These are phyloP conservation scores for Sussaba pulchella DNA, from an alignment of 2,888 invertebrate species.

Conservation along the genomic window DNA sequence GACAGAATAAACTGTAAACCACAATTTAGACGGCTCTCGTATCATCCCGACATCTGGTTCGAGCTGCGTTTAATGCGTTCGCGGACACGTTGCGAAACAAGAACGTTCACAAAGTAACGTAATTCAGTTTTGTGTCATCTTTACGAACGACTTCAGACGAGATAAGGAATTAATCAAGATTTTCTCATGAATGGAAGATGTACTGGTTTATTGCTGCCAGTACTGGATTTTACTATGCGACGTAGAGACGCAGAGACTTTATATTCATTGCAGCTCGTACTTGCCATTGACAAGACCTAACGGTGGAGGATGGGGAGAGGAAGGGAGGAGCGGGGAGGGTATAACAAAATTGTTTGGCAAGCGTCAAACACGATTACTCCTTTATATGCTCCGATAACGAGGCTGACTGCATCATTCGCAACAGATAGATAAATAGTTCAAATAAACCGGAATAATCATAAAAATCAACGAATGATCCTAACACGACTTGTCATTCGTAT, in stretches of 20 bases:
- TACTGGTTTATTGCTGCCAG: constrained; percentile 47
- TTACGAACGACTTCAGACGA: constrained; percentile 55
- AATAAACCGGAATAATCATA: too few species aligned
- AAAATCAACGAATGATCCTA: too few species aligned
- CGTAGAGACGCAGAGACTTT: background rate
- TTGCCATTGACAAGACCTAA: too few species aligned
- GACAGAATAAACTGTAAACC: constrained; percentile 27
- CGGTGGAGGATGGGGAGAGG: too few species aligned
- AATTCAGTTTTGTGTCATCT: constrained; percentile 38
- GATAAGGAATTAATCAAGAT: constrained; percentile 55
- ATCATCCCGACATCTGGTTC: background rate
- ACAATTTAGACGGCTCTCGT: background rate
- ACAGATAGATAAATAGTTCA: too few species aligned
- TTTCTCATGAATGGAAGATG: constrained; percentile 59
- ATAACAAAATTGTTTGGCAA: constrained; percentile 52
- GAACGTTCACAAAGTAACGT: constrained; percentile 42
- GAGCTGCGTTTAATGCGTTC: constrained; percentile 38
- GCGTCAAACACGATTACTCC: constrained; percentile 48
- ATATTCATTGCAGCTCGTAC: constrained; percentile 39
- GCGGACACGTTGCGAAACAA: constrained; percentile 22
- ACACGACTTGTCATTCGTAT: too few species aligned
- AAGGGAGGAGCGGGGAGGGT: background rate
- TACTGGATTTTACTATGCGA: background rate
- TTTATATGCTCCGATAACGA: too few species aligned
- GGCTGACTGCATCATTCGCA: too few species aligned